Percentiles rank a stretch among this genome's conserved stretches.
These are phyloP conservation scores for Triplophysa dalaica DNA, from an alignment of 2,113 vertebrate species.

Conservation along the genomic window DNA sequence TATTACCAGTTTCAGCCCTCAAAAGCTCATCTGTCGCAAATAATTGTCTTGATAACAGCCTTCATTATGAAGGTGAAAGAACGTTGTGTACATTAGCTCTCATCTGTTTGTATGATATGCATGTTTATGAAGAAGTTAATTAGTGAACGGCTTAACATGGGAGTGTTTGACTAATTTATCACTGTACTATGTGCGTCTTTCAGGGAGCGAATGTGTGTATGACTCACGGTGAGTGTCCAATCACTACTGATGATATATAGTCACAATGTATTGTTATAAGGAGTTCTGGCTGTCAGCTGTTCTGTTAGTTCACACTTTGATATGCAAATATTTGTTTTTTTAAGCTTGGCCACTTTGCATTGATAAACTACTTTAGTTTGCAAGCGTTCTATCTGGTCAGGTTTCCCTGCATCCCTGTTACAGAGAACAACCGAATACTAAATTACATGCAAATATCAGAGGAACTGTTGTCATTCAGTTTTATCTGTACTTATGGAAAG, in stretches of 20 bases:
- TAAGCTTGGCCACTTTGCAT: neutral
- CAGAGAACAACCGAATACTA: neutral
- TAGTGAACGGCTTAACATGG: neutral
- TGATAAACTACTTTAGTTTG: neutral
- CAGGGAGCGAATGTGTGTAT: neutral
- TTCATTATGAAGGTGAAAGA: neutral
- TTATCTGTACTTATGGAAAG: neutral
- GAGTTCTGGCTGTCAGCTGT: neutral
- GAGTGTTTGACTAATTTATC: conserved; percentile 2
- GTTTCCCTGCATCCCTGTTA: neutral
- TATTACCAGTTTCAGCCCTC: neutral
- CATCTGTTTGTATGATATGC: neutral
- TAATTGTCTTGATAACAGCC: neutral
- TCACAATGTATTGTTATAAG: neutral
- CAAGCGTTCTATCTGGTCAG: neutral
- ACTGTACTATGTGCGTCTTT: neutral
- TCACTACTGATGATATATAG: neutral
- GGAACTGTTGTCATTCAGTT: neutral
- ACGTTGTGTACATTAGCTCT: neutral
- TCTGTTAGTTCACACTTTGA: neutral
- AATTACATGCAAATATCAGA: conserved; percentile 16
- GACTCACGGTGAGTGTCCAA: conserved; percentile 18
- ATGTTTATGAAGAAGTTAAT: neutral
- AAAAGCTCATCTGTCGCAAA: neutral
- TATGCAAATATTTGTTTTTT: neutral